Percentiles rank a stretch among this genome's conserved stretches.
Evolutionary conservation across 2,797 vertebrate genomes (phyloP).

Genomic region (Alca torda): DNA sequence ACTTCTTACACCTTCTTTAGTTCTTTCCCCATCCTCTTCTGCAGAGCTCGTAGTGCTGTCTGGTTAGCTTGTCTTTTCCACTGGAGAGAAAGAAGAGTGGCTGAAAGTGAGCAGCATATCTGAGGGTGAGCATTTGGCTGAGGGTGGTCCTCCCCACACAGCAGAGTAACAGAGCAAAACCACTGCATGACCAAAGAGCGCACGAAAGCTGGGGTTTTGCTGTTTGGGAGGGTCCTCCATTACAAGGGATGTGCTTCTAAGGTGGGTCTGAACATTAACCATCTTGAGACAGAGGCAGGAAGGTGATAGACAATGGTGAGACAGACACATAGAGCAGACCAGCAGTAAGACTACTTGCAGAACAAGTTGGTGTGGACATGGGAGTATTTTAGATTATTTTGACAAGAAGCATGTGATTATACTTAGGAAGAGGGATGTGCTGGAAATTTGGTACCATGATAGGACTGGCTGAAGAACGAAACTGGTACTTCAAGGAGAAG

Average conservation of each 20-base stretch:
- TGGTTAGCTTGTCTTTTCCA: not conserved
- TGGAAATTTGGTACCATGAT: not conserved
- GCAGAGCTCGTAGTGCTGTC: not conserved
- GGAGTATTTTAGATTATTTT: not conserved
- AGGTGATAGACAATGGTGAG: not conserved
- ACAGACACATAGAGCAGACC: rapidly evolving
- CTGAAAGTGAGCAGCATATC: not conserved
- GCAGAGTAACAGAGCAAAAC: not conserved
- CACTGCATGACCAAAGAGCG: not conserved
- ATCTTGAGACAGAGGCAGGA: not conserved
- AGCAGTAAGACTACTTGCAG: not conserved
- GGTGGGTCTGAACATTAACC: not conserved
- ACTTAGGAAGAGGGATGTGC: not conserved
- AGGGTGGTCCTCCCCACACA: not conserved
- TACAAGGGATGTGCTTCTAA: too few relatives aligned
- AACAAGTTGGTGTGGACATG: not conserved
- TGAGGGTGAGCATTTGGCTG: not conserved
- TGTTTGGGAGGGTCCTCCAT: not conserved
- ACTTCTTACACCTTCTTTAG: rapidly evolving
- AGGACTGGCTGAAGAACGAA: not conserved
- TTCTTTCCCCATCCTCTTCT: not conserved
- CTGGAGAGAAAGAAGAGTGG: not conserved
- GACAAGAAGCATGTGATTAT: not conserved
- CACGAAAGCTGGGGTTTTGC: not conserved
- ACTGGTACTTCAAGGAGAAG: not conserved